Evolutionary conservation across 2,888 invertebrate genomes (phyloP), one percentile per base, ranked within the genome.

Genomic region (Cenopis cana): DNA sequence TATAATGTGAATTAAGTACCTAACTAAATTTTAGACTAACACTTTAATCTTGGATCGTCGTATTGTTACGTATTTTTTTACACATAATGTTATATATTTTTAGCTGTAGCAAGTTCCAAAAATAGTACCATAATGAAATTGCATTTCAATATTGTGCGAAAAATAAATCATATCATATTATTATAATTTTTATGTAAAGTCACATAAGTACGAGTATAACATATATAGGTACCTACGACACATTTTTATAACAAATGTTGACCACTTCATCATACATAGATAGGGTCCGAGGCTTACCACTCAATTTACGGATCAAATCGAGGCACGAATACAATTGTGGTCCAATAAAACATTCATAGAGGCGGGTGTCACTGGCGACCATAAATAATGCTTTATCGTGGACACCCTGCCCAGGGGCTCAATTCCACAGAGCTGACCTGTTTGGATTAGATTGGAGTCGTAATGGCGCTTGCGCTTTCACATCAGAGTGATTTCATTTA

Each of bases 351-450:
- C 78, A 82, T 81, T 77, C 78, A 80, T 77, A 73, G 69, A 74
- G 67, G 69, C 75, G 68, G 69, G 75, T 57, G 78, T 78, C 79
- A 76, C 61, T 74, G 73, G 33, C 56, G 60, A 74, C 73, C 72
- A 77, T 81, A 81, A 81, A 81, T 80, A 79, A 79, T 77, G 74
- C 75, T 79, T 79, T 79, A 80, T 80, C 79, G 64, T 20, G 64
- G 52, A 52, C 50, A 50, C n/a, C 24, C 50, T 46, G 46, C 8
- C 46, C 8, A n/a, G 46, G 46, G 46, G n/a, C 46, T 46, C 46
- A 1, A 46, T 46, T 46, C 8, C 6, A 33, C n/a, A 8, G n/a
- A 5, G 14, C 8, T 46, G n/a, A 14, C 12, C 12, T 46, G 8
- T 46, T 46, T 14, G 46, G 1, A n/a, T 46, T n/a, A n/a, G 46